Evolutionary conservation across 2,113 vertebrate species (phyloP).

Genomic region (Arenaria interpres): DNA sequence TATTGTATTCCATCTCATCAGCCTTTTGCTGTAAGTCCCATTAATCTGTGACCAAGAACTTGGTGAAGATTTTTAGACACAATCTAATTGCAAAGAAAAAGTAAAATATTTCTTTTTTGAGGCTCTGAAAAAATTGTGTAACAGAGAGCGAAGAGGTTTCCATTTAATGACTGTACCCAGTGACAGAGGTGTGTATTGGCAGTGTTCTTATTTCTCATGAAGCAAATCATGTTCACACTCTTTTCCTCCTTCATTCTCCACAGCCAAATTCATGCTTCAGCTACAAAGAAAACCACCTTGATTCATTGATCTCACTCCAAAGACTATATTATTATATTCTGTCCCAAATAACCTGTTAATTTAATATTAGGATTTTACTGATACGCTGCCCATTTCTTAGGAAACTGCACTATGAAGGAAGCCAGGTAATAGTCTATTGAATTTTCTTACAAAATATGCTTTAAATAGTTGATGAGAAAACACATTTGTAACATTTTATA

Average conservation of each 20-base stretch:
- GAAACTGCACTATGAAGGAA: not conserved
- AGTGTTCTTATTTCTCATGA: not conserved
- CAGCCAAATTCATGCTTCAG: not conserved
- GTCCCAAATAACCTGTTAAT: not conserved
- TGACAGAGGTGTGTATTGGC: not conserved
- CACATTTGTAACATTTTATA: not conserved
- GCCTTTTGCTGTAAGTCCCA: not conserved
- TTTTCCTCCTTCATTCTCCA: not conserved
- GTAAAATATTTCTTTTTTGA: not conserved
- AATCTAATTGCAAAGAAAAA: not conserved
- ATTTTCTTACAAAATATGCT: not conserved
- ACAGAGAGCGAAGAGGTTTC: not conserved
- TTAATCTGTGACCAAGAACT: not conserved
- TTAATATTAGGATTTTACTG: not conserved
- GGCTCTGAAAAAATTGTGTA: not conserved
- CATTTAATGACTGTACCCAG: not conserved
- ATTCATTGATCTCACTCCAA: not conserved
- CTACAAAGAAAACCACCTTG: slow-evolving; percentile 9
- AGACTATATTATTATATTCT: not conserved
- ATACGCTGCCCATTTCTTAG: not conserved
- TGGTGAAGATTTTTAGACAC: not conserved
- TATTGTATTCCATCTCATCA: not conserved
- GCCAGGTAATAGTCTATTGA: not conserved
- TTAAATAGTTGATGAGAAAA: not conserved
- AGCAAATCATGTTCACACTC: not conserved